Evolutionary conservation across 2,888 invertebrate species (phyloP), one percentile per base, ranked within the genome.

Genomic region (Meliscaeva auricollis): DNA sequence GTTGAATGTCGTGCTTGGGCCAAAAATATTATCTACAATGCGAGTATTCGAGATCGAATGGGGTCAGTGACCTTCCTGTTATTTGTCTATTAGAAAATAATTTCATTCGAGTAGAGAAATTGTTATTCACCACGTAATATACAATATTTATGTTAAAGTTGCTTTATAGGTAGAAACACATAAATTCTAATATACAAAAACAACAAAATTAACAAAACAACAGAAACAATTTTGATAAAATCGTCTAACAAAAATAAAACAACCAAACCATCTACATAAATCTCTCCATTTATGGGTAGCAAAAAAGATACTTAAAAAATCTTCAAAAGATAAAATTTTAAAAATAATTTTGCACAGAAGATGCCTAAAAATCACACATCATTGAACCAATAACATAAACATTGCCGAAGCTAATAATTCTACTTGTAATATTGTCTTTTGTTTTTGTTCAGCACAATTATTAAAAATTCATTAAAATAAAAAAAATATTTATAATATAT

Each of bases 1-100:
- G 94, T 98, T 32, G 97, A 97, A 91, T 98, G 98, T 89, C 95
- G 96, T 69, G 96, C 97, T 44, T 98, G 97, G 97, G 97, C 97
- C 26, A 95, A 95, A 91, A 98, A 98, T 91, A 96, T 98, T 87
- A 90, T 93, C 75, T 97, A 97, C 91, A 93, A 93, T 88, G 93
- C 94, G 4, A 92, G 93, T 22, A 90, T 92, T 69, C 93, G 94
- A 70, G 96, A 97, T 88, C 95, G 96, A 76, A 93, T 93, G 91
- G 94, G 94, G 48, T 93, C 94, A 7, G 94, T 94, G 6, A 94
- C 94, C 89, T 94, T 95, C 90, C 94, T 94, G 89, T 88, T 94
- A 58, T 92, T 94, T 92, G 92, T 94, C 88, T 94, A 95, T 75
- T 91, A 91, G 64, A 48, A 68, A 4, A 38, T 38, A 13, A 11